Evolutionary conservation across 2,113 vertebrate genomes (phyloP).

Genomic region (Pitta sordida): DNA sequence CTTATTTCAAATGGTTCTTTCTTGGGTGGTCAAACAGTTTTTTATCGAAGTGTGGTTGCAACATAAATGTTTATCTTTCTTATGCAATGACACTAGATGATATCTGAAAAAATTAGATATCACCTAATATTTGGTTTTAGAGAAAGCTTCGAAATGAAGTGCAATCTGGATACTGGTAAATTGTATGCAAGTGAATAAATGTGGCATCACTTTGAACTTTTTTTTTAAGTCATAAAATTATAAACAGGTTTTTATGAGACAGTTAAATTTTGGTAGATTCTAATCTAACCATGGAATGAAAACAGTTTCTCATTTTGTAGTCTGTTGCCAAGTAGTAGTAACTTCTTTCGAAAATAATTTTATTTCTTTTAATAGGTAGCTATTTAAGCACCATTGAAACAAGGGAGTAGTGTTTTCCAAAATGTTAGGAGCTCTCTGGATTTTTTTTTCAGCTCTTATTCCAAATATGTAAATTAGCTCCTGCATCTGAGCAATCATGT

Average conservation of each 20-base stretch:
- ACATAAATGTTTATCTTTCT: neutral
- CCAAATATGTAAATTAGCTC: constrained; percentile 2
- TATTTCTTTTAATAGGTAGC: constrained; percentile 29
- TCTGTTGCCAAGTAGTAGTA: neutral
- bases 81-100: neutral
- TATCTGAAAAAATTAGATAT: neutral
- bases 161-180: neutral
- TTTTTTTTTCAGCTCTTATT: neutral
- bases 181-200: neutral
- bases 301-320: neutral
- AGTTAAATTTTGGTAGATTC: constrained; percentile 20
- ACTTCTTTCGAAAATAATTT: constrained; percentile 29
- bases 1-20: neutral
- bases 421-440: neutral
- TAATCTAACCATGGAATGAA: constrained; percentile 2
- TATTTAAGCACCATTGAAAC: constrained; percentile 4
- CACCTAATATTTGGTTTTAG: neutral
- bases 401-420: constrained; percentile 41
- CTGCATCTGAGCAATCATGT: neutral
- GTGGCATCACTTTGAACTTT: neutral
- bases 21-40: neutral
- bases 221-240: neutral
- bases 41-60: neutral
- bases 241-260: neutral
- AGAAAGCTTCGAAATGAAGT: neutral